Base-by-base conservation (phyloP, 2,113 vertebrate species). In the Vidua macroura region DNA sequence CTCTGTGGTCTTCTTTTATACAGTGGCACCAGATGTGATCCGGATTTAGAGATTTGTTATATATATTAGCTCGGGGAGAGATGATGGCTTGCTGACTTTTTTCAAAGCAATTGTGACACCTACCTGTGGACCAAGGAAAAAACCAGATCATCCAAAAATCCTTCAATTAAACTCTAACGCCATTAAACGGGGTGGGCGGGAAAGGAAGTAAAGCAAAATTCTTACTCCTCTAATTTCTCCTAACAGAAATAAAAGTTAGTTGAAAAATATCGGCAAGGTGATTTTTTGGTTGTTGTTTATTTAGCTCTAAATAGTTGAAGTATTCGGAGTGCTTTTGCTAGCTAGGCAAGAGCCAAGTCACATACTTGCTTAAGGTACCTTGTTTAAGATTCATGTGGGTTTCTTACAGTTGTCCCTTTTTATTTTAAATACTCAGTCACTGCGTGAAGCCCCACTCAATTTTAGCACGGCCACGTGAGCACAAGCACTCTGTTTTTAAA, bases 101-200 rank as follows among this genome's bases (percentile, higher is more conserved):
- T 97, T 98, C 98, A 99, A 99, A 99, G 98, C 99, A 99, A 99
- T 98, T 99, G 99, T 99, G 99, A 99, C 99, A 99, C 99, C 99
- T 99, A 99, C 98, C 99, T 99, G 99, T 98, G 98, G 98, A 98
- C 98, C 98, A 98, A 98, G 98, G 98, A 98, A 99, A 98, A 98
- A 98, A 97, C 97, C 96, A 97, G 96, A 98, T 98, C 97, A 98
- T 97, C 95, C 96, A 97, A 95, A 95, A 97, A 96, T 96, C 95
- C 88, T 98, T 97, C 95, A 93, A 83, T 95, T 93, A 78, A 94
- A 90, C 35, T 51, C 76, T 88, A 88, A 76, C 77, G 88, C 49
- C 78, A 85, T 73, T 86, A 92, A 94, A 91, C 2, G 6, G 19
- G 6, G 15, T 24, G 39, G n/a, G 53, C 7, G 7, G 60, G 39